phyloP scores from a whole-genome alignment of 2,888 invertebrate genomes.

The Cremastobaeus sp. region DNA sequence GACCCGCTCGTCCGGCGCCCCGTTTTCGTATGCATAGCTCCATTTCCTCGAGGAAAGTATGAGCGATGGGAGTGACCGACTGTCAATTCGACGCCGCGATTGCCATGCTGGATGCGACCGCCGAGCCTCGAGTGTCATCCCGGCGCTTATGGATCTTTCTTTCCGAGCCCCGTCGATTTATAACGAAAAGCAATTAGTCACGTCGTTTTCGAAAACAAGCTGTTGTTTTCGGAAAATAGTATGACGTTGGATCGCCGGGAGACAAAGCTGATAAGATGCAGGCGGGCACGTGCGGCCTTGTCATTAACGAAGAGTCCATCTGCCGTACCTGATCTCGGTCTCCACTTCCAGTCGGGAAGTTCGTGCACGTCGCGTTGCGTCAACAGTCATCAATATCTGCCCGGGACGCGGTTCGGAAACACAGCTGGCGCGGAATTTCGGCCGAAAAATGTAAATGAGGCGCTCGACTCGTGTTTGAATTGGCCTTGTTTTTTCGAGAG shows the following conservation, averaged over 20 bases:
- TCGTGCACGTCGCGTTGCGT: neutral
- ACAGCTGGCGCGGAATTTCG: conserved; percentile 32
- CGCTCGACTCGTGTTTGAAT: neutral
- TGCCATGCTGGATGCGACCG: no score
- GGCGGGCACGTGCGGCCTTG: conserved; percentile 43
- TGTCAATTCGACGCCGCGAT: no score
- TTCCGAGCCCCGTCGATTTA: conserved; percentile 20
- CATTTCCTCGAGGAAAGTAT: conserved; percentile 66
- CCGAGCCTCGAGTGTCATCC: no score
- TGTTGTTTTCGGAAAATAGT: conserved; percentile 46
- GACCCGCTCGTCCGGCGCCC: no score
- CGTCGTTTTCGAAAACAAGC: conserved; percentile 29
- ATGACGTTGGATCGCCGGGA: conserved; percentile 37
- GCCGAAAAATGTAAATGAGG: conserved; percentile 42
- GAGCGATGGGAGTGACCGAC: neutral
- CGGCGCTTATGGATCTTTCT: no score
- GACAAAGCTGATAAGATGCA: conserved; percentile 50
- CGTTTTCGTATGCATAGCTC: conserved; percentile 77
- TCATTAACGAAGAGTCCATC: neutral
- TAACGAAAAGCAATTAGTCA: conserved; percentile 45
- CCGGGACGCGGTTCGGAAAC: neutral
- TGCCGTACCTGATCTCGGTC: neutral
- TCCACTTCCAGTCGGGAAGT: neutral
- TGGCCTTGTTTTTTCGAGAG: neutral
- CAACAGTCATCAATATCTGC: neutral